These are phyloP conservation scores for Chymomyza procnemis DNA, from an alignment of 2,888 invertebrate species.

Conservation along the genomic window DNA sequence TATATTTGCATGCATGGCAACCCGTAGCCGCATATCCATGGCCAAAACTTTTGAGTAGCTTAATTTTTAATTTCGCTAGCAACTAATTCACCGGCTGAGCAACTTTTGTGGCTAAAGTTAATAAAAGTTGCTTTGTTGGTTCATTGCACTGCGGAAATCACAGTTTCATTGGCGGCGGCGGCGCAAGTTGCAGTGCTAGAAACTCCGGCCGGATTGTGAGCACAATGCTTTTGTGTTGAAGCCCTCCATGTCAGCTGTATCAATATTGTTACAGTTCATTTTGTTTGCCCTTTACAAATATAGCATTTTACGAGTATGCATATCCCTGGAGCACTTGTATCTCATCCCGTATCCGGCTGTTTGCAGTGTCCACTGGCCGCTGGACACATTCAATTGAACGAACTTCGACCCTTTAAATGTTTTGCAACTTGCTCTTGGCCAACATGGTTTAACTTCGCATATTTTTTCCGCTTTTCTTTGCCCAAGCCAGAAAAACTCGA, in stretches of 20 bases:
- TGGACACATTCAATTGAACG: slow-evolving; percentile 16
- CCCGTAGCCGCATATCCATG: not conserved
- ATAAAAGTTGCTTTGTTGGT: slow-evolving; percentile 46
- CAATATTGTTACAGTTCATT: slow-evolving; percentile 73
- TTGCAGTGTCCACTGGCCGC: slow-evolving; percentile 17
- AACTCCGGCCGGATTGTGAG: slow-evolving; percentile 1
- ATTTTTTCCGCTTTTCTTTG: not conserved
- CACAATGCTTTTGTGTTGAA: slow-evolving; percentile 56
- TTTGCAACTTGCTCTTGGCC: not conserved
- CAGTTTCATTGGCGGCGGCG: slow-evolving; percentile 29
- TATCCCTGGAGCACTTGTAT: slow-evolving; percentile 14
- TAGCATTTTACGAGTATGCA: slow-evolving; percentile 55
- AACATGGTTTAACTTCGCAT: slow-evolving; percentile 18
- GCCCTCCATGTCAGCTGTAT: slow-evolving; percentile 65
- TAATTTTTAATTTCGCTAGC: slow-evolving; percentile 28
- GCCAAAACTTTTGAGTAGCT: slow-evolving; percentile 2
- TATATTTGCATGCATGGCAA: not conserved
- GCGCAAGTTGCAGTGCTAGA: slow-evolving; percentile 8
- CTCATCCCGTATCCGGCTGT: slow-evolving; percentile 21
- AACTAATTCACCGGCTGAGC: slow-evolving; percentile 22
- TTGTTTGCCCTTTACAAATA: slow-evolving; percentile 67
- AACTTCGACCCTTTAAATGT: slow-evolving; percentile 9
- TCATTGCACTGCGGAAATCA: slow-evolving; percentile 29
- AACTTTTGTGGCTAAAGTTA: slow-evolving; percentile 46
- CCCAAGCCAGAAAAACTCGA: not conserved